These are phyloP conservation scores for Archips crataeganus DNA, from an alignment of 2,888 invertebrate species.

Conservation along the genomic window DNA sequence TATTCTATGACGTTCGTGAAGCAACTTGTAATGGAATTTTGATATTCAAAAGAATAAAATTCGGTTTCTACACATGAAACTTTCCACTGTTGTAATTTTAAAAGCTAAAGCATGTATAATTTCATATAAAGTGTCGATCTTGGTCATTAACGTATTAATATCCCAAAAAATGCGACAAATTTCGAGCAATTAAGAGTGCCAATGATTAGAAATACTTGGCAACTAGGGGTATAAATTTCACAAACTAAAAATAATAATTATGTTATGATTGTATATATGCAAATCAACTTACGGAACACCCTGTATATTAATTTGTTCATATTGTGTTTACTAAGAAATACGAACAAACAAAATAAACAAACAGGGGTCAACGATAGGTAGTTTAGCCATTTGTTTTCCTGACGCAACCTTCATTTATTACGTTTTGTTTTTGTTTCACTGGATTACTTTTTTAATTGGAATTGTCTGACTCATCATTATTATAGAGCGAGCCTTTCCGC, in stretches of 20 bases:
- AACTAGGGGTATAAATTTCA: too few species aligned
- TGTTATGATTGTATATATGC: not conserved
- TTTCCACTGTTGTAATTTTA: too few species aligned
- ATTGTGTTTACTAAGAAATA: not conserved
- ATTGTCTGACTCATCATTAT: not conserved
- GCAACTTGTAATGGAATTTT: not conserved
- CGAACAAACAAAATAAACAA: not conserved
- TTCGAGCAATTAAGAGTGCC: not conserved
- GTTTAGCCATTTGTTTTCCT: not conserved
- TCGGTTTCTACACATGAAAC: too few species aligned
- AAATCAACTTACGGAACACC: not conserved
- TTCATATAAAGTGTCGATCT: too few species aligned
- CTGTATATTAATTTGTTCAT: not conserved
- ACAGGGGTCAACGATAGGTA: not conserved
- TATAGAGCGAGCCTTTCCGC: too few species aligned
- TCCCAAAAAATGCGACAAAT: not conserved
- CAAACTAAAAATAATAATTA: too few species aligned
- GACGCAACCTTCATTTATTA: not conserved
- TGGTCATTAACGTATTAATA: too few species aligned
- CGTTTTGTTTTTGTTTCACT: not conserved
- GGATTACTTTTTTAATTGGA: not conserved
- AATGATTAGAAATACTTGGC: too few species aligned
- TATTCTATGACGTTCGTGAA: not conserved
- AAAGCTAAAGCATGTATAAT: too few species aligned
- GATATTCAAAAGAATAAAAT: not conserved